These are phyloP conservation scores for Lepus oiostolus DNA, from an alignment of 2,797 vertebrate species.

Conservation along the genomic window DNA sequence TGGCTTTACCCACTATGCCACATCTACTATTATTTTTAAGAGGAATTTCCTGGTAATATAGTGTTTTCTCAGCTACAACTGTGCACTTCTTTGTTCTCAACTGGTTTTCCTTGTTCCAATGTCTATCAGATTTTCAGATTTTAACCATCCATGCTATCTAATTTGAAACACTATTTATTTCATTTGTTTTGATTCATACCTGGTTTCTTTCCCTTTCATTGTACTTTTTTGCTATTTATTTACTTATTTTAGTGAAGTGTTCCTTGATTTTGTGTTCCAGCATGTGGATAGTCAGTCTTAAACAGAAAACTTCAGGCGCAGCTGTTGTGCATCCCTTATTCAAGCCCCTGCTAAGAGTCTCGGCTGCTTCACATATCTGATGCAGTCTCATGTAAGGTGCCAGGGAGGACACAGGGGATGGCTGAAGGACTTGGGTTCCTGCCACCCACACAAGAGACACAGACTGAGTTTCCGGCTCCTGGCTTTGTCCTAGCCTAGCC, in stretches of 20 bases:
- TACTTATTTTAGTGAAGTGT: neutral
- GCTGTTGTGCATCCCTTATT: no score
- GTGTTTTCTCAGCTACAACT: neutral
- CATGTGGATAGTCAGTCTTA: neutral
- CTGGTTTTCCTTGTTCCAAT: neutral
- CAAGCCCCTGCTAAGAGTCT: no score
- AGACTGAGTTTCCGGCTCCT: no score
- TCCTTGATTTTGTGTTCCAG: neutral
- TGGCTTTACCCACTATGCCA: no score
- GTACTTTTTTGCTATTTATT: neutral
- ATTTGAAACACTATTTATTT: neutral
- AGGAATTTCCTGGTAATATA: neutral
- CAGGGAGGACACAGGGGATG: no score
- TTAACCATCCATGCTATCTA: neutral
- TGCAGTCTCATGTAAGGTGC: no score
- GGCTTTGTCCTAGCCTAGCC: no score
- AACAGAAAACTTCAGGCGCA: neutral
- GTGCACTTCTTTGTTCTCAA: neutral
- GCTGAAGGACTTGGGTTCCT: no score
- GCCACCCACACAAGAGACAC: no score
- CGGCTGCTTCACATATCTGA: no score
- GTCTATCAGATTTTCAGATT: neutral
- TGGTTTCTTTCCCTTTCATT: constrained; percentile 28
- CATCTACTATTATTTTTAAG: neutral
- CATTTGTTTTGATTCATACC: constrained; percentile 4